Percentiles rank a stretch among this genome's conserved stretches.
Evolutionary conservation across 2,797 vertebrate species (phyloP).

Genomic region (Hyperoplus lanceolatus): DNA sequence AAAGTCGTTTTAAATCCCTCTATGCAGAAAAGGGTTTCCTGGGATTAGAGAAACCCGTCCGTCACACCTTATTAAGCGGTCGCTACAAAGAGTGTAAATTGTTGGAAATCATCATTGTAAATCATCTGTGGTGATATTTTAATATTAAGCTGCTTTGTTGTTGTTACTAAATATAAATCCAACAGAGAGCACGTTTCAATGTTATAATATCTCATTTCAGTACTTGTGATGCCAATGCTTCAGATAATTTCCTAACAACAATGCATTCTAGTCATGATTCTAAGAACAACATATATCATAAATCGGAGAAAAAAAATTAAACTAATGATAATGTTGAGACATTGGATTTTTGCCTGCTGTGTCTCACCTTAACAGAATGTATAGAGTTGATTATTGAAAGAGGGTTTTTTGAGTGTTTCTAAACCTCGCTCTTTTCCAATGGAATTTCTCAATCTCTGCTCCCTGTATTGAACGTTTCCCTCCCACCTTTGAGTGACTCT

Average conservation of each 20-base stretch:
- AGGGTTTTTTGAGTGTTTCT: neutral
- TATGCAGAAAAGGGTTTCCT: slow-evolving; percentile 19
- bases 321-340: too few relatives aligned
- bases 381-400: too few relatives aligned
- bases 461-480: neutral
- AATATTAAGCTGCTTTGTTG: neutral
- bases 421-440: neutral
- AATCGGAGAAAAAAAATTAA: too few relatives aligned
- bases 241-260: slow-evolving; percentile 14
- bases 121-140: slow-evolving; percentile 11
- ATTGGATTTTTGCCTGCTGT: too few relatives aligned
- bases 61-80: neutral
- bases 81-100: neutral
- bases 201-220: slow-evolving; percentile 63
- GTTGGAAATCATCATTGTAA: too few relatives aligned
- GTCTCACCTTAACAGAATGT: too few relatives aligned
- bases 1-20: slow-evolving; percentile 27
- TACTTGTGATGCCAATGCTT: slow-evolving; percentile 44
- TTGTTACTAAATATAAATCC: slow-evolving; percentile 30
- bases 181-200: slow-evolving; percentile 54
- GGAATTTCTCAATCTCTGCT: neutral
- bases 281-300: too few relatives aligned
- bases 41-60: slow-evolving; percentile 9
- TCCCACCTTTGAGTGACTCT: slow-evolving; percentile 48
- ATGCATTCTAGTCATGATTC: too few relatives aligned